phyloP scores from a whole-genome alignment of 2,113 vertebrate species.

The Chroicocephalus ridibundus region DNA sequence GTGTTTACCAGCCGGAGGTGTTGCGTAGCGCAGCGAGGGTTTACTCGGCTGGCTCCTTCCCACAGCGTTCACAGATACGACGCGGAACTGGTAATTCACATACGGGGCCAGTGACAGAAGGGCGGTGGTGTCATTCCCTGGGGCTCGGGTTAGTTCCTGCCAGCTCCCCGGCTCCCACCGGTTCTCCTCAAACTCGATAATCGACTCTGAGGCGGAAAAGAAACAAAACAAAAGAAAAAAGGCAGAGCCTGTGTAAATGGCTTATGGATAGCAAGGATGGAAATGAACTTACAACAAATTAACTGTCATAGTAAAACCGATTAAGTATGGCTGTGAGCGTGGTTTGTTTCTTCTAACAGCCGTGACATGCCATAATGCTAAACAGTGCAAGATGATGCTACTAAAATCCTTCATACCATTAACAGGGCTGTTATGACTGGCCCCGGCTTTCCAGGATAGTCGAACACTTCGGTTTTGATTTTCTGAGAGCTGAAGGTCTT shows the following conservation, averaged over 20 bases:
- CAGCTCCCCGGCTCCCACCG: slow-evolving; percentile 83
- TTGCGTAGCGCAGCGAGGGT: slow-evolving; percentile 81
- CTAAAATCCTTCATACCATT: slow-evolving; percentile 76
- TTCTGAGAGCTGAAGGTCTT: slow-evolving; percentile 83
- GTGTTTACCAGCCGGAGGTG: slow-evolving; percentile 82
- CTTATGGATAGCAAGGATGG: neutral
- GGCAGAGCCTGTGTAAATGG: neutral
- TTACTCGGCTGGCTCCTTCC: slow-evolving; percentile 83
- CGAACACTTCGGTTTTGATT: slow-evolving; percentile 82
- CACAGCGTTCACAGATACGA: slow-evolving; percentile 81
- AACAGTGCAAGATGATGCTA: neutral
- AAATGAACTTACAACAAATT: neutral
- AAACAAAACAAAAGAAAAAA: neutral
- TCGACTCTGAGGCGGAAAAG: slow-evolving; percentile 77
- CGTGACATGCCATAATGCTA: neutral
- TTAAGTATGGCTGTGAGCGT: neutral
- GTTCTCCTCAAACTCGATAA: slow-evolving; percentile 90
- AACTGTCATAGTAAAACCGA: neutral
- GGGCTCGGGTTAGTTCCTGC: slow-evolving; percentile 79
- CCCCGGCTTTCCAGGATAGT: slow-evolving; percentile 87
- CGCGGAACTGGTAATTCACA: slow-evolving; percentile 86
- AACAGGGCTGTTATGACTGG: slow-evolving; percentile 85
- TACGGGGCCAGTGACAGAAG: slow-evolving; percentile 80
- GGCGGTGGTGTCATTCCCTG: slow-evolving; percentile 74
- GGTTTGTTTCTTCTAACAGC: neutral